A percentile compares a stretch with the other conserved stretches of the same genome.
Evolutionary conservation across 2,113 vertebrate species (phyloP).

Genomic region (Scolopax mira): DNA sequence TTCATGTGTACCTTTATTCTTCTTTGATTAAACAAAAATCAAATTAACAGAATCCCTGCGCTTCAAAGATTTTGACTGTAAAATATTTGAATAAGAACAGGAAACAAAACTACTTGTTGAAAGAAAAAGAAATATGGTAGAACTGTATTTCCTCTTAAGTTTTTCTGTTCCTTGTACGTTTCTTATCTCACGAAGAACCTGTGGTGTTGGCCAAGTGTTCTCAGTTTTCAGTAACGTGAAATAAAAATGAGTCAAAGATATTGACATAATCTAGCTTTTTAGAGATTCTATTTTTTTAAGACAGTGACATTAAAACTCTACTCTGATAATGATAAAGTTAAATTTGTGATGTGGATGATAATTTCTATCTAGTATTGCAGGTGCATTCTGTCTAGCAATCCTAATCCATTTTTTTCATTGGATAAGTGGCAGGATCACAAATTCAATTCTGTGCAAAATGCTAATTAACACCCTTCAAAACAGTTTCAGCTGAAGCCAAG

Average conservation of each 20-base stretch:
- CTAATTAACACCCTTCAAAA: slow-evolving; percentile 9
- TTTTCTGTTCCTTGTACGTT: neutral
- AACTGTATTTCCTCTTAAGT: neutral
- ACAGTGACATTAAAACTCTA: neutral
- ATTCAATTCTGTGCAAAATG: neutral
- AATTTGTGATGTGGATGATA: neutral
- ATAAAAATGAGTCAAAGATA: neutral
- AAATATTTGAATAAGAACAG: neutral
- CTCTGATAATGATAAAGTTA: neutral
- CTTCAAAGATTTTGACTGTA: neutral
- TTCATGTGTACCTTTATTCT: neutral
- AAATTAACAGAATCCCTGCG: neutral
- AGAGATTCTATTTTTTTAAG: neutral
- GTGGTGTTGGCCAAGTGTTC: neutral
- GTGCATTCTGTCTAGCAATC: neutral
- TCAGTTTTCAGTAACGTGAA: neutral
- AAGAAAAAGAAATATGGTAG: neutral
- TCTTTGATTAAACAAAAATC: neutral
- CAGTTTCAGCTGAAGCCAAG: neutral
- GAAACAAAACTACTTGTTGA: neutral
- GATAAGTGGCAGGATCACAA: neutral
- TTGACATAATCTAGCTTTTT: neutral
- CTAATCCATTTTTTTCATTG: neutral
- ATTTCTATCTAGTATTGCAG: neutral
- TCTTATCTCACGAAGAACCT: neutral